phyloP scores from a whole-genome alignment of 2,888 invertebrate genomes.

The Orchestes rusci region DNA sequence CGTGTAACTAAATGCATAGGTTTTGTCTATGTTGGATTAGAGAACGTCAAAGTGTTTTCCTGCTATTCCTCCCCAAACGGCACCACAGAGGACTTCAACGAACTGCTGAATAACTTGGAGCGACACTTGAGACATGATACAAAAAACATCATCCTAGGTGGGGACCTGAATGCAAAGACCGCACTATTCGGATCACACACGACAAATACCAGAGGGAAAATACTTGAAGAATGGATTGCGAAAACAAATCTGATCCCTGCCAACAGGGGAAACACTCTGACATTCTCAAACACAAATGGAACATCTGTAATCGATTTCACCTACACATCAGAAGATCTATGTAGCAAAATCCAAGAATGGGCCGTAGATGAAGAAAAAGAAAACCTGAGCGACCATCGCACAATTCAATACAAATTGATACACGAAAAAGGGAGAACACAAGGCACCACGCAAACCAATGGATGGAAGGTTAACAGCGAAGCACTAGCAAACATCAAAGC shows the following conservation, averaged over 20 bases:
- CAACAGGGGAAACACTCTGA: not conserved
- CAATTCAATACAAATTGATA: not conserved
- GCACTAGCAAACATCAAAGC: not conserved
- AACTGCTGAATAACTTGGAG: not conserved
- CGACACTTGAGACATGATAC: not conserved
- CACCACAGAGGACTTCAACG: not conserved
- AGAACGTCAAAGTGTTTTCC: too few species aligned
- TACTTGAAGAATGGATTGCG: not conserved
- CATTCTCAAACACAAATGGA: not conserved
- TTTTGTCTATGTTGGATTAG: too few species aligned
- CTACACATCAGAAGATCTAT: not conserved
- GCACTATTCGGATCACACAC: not conserved
- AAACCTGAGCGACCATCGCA: not conserved
- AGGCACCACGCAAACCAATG: too few species aligned
- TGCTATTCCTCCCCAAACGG: not conserved
- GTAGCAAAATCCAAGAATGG: not conserved
- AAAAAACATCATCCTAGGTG: not conserved
- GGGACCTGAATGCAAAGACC: not conserved
- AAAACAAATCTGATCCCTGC: not conserved
- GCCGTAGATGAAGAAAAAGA: not conserved
- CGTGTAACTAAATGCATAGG: too few species aligned
- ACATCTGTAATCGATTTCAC: conserved; percentile 1
- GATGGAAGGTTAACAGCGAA: not conserved
- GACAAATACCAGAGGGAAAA: not conserved
- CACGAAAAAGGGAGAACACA: too few species aligned